Evolutionary conservation across 2,797 vertebrate genomes (phyloP).

Genomic region (Tokudaia tokunoshimensis): DNA sequence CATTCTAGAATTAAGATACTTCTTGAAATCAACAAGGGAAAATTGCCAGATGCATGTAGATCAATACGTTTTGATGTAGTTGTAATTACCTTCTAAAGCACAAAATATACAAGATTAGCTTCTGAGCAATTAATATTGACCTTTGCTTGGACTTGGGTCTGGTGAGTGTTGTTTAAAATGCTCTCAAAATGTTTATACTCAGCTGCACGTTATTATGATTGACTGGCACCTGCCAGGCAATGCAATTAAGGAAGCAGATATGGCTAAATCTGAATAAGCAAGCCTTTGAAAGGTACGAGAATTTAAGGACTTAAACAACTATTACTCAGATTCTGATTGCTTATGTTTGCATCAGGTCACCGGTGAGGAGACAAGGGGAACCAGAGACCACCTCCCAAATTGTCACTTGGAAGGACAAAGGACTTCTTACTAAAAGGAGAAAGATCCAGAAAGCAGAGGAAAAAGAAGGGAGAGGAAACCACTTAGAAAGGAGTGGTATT

Average conservation of each 20-base stretch:
- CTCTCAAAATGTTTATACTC: conserved; percentile 2
- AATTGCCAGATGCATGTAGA: neutral
- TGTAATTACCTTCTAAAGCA: conserved; percentile 41
- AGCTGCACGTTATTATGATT: conserved; percentile 28
- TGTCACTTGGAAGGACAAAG: neutral
- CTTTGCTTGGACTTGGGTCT: conserved; percentile 51
- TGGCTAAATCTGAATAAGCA: neutral
- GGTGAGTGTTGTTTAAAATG: conserved; percentile 54
- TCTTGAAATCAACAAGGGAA: conserved; percentile 3
- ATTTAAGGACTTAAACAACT: neutral
- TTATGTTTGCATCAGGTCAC: neutral
- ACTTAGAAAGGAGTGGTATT: neutral
- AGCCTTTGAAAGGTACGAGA: neutral
- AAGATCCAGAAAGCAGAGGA: neutral
- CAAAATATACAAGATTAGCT: conserved; percentile 46
- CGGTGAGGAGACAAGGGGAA: neutral
- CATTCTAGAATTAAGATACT: conserved; percentile 45
- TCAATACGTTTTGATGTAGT: conserved; percentile 33
- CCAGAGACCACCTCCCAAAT: neutral
- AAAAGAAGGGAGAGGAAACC: neutral
- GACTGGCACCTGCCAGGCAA: conserved; percentile 42
- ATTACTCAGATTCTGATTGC: neutral
- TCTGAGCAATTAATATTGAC: conserved; percentile 55
- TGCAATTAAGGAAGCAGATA: conserved; percentile 42
- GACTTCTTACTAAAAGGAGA: neutral